Evolutionary conservation across 1,140 invertebrate genomes (phyloP).

Genomic region (Drosophila trapezifrons): DNA sequence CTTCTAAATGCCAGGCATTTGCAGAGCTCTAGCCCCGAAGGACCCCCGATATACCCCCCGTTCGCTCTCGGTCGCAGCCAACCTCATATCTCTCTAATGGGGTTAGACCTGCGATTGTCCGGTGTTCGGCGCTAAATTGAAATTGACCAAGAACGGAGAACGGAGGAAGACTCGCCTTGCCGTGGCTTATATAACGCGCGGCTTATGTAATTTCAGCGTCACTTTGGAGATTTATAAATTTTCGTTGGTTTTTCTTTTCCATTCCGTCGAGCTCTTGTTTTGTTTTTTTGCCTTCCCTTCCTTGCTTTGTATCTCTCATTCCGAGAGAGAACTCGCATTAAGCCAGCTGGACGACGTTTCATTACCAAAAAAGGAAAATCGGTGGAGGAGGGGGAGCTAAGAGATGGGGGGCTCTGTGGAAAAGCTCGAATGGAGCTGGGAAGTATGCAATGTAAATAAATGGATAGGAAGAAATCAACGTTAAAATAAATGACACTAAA

Average conservation of each 20-base stretch:
- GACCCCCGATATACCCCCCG: constrained; percentile 7
- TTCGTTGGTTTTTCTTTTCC: constrained; percentile 54
- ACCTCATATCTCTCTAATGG: constrained; percentile 50
- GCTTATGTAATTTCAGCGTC: constrained; percentile 78
- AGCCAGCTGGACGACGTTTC: constrained; percentile 77
- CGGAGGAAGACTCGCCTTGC: constrained; percentile 11
- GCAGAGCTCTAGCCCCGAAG: constrained; percentile 11
- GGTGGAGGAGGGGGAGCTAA: not conserved
- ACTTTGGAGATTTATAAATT: constrained; percentile 80
- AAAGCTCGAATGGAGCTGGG: constrained; percentile 49
- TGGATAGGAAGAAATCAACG: constrained; percentile 82
- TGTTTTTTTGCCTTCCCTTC: constrained; percentile 11
- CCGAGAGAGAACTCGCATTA: constrained; percentile 64
- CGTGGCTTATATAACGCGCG: constrained; percentile 52
- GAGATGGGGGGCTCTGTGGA: constrained; percentile 21
- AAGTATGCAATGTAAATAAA: constrained; percentile 82
- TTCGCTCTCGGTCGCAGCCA: not conserved
- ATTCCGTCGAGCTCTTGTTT: constrained; percentile 24
- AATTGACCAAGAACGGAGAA: constrained; percentile 47
- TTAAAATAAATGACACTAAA: constrained; percentile 83
- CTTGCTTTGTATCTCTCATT: constrained; percentile 40
- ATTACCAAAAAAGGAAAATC: constrained; percentile 58
- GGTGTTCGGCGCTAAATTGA: constrained; percentile 57
- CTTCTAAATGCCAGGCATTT: constrained; percentile 75
- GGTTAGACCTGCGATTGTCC: constrained; percentile 55